Percentiles rank a stretch among this genome's conserved stretches.
phyloP scores from a whole-genome alignment of 2,797 vertebrate species.

The Anabas testudineus region DNA sequence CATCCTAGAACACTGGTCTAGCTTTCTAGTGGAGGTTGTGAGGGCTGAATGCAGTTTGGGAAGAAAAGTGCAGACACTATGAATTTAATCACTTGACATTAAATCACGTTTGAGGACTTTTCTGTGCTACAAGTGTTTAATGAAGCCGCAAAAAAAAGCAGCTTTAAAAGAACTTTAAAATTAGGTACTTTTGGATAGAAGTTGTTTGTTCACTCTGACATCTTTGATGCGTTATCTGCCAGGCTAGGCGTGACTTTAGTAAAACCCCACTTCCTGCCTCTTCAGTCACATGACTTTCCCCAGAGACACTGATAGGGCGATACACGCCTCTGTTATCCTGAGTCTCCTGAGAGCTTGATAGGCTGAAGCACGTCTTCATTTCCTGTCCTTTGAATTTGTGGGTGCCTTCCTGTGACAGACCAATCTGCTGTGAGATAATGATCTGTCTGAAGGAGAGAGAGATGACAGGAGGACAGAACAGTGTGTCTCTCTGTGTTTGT shows the following conservation, averaged over 20 bases:
- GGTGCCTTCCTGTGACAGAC: slow-evolving; percentile 55
- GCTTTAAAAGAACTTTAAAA: background rate
- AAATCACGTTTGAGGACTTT: no score
- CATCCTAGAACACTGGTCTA: no score
- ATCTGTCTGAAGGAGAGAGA: slow-evolving; percentile 44
- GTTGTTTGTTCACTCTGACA: background rate
- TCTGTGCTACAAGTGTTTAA: no score
- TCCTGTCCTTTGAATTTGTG: slow-evolving; percentile 63
- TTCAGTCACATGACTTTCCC: slow-evolving; percentile 40
- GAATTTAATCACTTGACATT: no score
- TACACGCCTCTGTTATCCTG: slow-evolving; percentile 38
- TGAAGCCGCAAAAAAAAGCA: no score
- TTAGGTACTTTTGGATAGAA: background rate
- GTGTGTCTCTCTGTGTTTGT: slow-evolving; percentile 12
- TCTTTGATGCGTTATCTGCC: slow-evolving; percentile 12
- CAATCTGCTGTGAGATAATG: slow-evolving; percentile 62
- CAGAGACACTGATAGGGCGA: slow-evolving; percentile 35
- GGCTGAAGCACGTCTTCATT: slow-evolving; percentile 64
- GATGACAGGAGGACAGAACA: slow-evolving; percentile 31
- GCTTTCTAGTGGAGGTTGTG: no score
- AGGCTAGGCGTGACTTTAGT: slow-evolving; percentile 31
- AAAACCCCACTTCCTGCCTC: slow-evolving; percentile 54
- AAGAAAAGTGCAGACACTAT: no score
- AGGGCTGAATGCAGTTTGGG: no score
- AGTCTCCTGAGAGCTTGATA: slow-evolving; percentile 43